Base-by-base conservation (phyloP, 2,888 invertebrate genomes). In the Phengaris alcon region DNA sequence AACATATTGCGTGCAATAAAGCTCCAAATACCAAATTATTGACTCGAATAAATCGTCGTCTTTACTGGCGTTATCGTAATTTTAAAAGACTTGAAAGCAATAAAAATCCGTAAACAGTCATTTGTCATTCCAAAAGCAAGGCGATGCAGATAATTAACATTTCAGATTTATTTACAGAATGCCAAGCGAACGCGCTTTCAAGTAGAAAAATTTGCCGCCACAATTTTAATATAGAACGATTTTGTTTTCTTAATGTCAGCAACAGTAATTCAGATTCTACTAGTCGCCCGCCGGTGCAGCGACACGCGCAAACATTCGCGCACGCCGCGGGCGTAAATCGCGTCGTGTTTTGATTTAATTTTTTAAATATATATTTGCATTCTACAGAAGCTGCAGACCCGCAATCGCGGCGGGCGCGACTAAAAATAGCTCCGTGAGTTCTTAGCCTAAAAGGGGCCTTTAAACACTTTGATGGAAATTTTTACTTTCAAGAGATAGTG, bases 101-200 rank as follows among this genome's bases (percentile, higher is more conserved):
- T 64, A 44, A 64, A 64, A 64, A 35, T n/a, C 2, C 15, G 48
- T 48, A 69, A 69, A 69, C 46, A 46, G n/a, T n/a, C 69, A 69
- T 69, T 69, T 48, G 15, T 69, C 69, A 48, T 69, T 69, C 69
- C 69, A 46, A 15, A 69, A 69, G 46, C 46, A 69, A 48, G 46
- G 69, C 69, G 69, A 64, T 64, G 46, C 48, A n/a, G 46, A 69
- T 69, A 69, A 69, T 69, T 69, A 48, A 69, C 69, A 69, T 69
- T 59, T 70, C 70, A 64, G 35, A 64, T 44, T 64, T 64, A 64
- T 64, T 44, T 44, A 64, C 64, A 44, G 64, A 64, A 64, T 64
- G 64, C 44, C 64, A 64, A 64, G 22, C 59, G 22, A 22, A 64
- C 64, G 35, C 64, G 35, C 35, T 12, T 12, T 64, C 35, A 12